These are phyloP conservation scores for Sisyra nigra DNA, from an alignment of 2,888 invertebrate species.

Conservation along the genomic window DNA sequence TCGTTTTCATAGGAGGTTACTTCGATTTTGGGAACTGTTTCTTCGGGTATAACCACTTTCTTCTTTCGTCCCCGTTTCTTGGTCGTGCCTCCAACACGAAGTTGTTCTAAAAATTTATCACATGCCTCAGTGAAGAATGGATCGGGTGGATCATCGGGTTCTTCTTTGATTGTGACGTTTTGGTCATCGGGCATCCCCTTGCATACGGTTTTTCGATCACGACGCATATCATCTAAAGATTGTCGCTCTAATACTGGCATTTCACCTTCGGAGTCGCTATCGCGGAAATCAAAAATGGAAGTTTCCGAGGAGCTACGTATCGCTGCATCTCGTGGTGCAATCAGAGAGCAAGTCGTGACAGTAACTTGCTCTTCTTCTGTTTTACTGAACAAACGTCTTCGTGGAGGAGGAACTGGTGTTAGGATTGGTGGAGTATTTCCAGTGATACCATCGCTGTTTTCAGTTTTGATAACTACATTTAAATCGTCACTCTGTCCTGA, in stretches of 20 bases:
- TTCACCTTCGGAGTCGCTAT: slow-evolving; percentile 44
- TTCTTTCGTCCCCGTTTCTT: slow-evolving; percentile 39
- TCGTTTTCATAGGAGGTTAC: slow-evolving; percentile 19
- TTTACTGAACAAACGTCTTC: slow-evolving; percentile 39
- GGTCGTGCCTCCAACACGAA: slow-evolving; percentile 36
- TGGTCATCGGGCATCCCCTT: slow-evolving; percentile 22
- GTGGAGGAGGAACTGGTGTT: slow-evolving; percentile 28
- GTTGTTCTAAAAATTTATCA: slow-evolving; percentile 63
- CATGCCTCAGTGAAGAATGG: slow-evolving; percentile 52
- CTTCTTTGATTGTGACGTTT: slow-evolving; percentile 20
- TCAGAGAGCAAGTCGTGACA: slow-evolving; percentile 17
- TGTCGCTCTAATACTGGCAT: slow-evolving; percentile 44
- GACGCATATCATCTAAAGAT: slow-evolving; percentile 46
- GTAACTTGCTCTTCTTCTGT: slow-evolving; percentile 31
- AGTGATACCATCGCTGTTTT: slow-evolving; percentile 5
- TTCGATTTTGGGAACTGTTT: slow-evolving; percentile 20
- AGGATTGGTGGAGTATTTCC: slow-evolving; percentile 29
- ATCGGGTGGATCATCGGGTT: slow-evolving; percentile 26
- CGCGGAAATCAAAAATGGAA: slow-evolving; percentile 46
- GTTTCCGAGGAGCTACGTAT: slow-evolving; percentile 42
- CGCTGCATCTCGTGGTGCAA: slow-evolving; percentile 29
- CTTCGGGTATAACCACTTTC: slow-evolving; percentile 23
- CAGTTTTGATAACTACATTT: slow-evolving; percentile 8
- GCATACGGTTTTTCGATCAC: slow-evolving; percentile 39
- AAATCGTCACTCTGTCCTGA: not conserved